phyloP scores from a whole-genome alignment of 2,888 invertebrate genomes.

The Glaucopsyche alexis region DNA sequence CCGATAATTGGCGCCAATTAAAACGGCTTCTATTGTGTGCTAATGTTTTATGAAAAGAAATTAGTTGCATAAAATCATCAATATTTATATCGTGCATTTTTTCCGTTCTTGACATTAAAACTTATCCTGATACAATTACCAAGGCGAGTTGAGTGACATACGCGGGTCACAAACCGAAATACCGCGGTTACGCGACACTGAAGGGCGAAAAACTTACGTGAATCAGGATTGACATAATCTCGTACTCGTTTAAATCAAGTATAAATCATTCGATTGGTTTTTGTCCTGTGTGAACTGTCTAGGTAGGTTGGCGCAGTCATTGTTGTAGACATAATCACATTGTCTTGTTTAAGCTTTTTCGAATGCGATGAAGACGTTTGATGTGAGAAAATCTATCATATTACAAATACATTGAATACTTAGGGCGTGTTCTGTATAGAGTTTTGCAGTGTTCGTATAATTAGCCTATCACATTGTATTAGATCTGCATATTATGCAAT shows the following conservation, averaged over 20 bases:
- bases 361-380: constrained; percentile 35
- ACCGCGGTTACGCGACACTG: constrained; percentile 26
- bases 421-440: not conserved
- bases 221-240: constrained; percentile 24
- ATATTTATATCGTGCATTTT: constrained; percentile 20
- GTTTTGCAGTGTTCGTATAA: not conserved
- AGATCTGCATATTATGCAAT: not conserved
- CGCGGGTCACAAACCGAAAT: constrained; percentile 27
- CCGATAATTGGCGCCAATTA: constrained; percentile 16
- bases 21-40: constrained; percentile 17
- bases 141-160: constrained; percentile 33
- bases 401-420: constrained; percentile 20
- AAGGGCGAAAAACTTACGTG: constrained; percentile 25
- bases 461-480: not conserved
- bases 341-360: constrained; percentile 31
- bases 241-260: constrained; percentile 21
- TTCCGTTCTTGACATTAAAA: constrained; percentile 34
- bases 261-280: constrained; percentile 31
- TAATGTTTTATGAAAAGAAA: constrained; percentile 13
- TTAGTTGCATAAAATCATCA: constrained; percentile 7
- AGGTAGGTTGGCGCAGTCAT: constrained; percentile 32
- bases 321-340: constrained; percentile 31
- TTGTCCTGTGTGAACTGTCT: constrained; percentile 30
- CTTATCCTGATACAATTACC: constrained; percentile 35
- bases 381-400: constrained; percentile 35